Evolutionary conservation across 2,888 invertebrate genomes (phyloP), one percentile per base, ranked within the genome.

Genomic region (Eurytoma californica): DNA sequence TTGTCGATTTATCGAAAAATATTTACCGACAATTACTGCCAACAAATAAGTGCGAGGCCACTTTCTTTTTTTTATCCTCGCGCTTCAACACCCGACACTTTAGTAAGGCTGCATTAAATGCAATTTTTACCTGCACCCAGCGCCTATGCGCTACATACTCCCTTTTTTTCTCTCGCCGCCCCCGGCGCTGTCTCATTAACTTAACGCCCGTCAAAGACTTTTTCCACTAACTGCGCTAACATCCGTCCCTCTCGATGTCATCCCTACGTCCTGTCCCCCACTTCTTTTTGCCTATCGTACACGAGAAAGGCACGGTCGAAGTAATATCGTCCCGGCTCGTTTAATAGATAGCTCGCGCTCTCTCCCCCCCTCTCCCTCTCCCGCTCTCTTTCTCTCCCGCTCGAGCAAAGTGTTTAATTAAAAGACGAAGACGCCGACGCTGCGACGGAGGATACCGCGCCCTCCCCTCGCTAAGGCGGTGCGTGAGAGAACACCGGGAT

Each of bases 341-440:
- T 76, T 67, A 76, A 80, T 72, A 72, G 61, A 67, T 72, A 47
- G 72, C 9, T 49, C 49, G 72, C 9, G 57, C 49, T 28, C 24
- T 24, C 66, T 39, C 7, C 39, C 3, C 39, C 7, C 7, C 7
- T 2, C 24, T 2, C 2, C 24, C 24, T 2, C 24, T 24, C 24
- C 24, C 24, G 24, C 20, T 24, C 24, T 24, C 24, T 24, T 24
- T 7, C 39, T 39, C 39, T 39, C 5, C 39, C 39, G 39, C 39
- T 14, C 16, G 47, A 65, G 68, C 58, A 18, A 68, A 80, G 61
- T 65, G 77, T 80, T 80, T 77, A 77, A 80, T 80, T 80, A 77
- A 74, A 74, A 80, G 67, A 68, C 74, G 69, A 63, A 60, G 57
- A 30, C 58, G 65, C 60, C n/a, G 39, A 7, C 39, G 7, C 39